Evolutionary conservation across 2,113 vertebrate species (phyloP), one percentile per base, ranked within the genome.

Genomic region (Oplegnathus fasciatus): DNA sequence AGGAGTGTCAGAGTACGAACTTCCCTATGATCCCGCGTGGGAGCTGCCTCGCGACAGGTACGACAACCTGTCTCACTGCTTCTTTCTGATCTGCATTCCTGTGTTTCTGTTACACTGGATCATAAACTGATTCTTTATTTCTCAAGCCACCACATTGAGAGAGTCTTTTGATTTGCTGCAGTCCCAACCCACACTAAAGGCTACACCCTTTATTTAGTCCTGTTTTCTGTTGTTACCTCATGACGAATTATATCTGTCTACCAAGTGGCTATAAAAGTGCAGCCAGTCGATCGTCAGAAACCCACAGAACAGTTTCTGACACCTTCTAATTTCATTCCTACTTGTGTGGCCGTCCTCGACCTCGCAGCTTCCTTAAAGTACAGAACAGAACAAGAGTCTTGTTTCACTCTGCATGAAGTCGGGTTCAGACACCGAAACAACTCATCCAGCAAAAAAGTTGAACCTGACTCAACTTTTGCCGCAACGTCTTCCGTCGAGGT

Each of bases 21-120:
- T 99, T 0, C 97, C 97, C 0, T 96, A 97, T 80, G 97, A 98
- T 61, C 97, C 97, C 0, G 95, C 89, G 15, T 98, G 98, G 98
- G 98, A 99, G 92, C 94, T 98, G 28, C 92, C 96, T 3, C 92
- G 97, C 8, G 97, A 98, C 83, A 96, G 96, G 98, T 98, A 88
- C 11, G 42, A 11, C 57, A 1, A 7, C 5, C 13, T 26, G 37
- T 71, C 30, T 32, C 10, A n/a, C 62, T 54, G 52, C 52, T 54
- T 9, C 22, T 18, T n/a, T 14, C 57, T 26, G n/a, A 14, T 57
- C n/a, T 14, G 9, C 4, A 4, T 10, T n/a, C 17, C 6, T 22
- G 10, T 5, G 4, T 7, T 40, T 52, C 14, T 67, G 20, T 24
- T 6, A 5, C 34, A 40, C 34, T 40, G 14, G 17, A 50, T 6